Conservation (phyloP, 30 jellyfish, hydroid and myxozoan genomes). For the Mastigias papua region DNA sequence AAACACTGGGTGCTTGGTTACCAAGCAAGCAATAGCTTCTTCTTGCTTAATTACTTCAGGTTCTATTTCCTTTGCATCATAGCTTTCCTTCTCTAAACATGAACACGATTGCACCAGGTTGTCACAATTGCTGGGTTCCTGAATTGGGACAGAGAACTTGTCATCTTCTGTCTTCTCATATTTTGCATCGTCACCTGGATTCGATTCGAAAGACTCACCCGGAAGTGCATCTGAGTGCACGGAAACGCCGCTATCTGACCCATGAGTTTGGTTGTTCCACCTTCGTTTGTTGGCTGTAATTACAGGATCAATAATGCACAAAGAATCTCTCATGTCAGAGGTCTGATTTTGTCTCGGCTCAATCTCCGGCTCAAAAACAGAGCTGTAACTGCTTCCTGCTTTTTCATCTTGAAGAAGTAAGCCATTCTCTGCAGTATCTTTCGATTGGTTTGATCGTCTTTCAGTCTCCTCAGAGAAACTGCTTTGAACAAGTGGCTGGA, state of each 20-base stretch:
- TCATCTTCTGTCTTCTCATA: constrained; percentile 1
- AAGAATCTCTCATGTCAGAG: constrained; percentile 8
- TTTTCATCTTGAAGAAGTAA: constrained; percentile 43
- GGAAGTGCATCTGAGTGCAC: constrained; percentile 49
- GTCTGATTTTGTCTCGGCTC: constrained; percentile 14
- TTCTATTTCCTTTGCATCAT: neutral
- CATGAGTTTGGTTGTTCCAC: constrained; percentile 54
- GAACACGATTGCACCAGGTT: neutral
- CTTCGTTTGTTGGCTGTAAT: neutral
- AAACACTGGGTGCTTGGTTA: neutral
- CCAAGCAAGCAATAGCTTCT: neutral
- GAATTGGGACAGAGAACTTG: neutral
- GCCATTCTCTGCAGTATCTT: constrained; percentile 31
- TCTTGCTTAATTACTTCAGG: neutral
- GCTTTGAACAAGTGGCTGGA: constrained; percentile 46
- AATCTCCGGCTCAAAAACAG: constrained; percentile 65
- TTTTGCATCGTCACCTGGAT: neutral
- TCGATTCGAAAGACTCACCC: constrained; percentile 56
- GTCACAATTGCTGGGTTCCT: neutral
- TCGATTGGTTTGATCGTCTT: neutral
- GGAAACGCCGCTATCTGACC: constrained; percentile 62
- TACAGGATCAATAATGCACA: constrained; percentile 20
- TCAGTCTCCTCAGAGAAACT: constrained; percentile 26
- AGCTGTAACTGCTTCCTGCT: constrained; percentile 62
- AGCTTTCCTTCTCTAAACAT: neutral